These are phyloP conservation scores for Dipodomys ordii DNA, from an alignment of 2,113 vertebrate species.

Conservation along the genomic window DNA sequence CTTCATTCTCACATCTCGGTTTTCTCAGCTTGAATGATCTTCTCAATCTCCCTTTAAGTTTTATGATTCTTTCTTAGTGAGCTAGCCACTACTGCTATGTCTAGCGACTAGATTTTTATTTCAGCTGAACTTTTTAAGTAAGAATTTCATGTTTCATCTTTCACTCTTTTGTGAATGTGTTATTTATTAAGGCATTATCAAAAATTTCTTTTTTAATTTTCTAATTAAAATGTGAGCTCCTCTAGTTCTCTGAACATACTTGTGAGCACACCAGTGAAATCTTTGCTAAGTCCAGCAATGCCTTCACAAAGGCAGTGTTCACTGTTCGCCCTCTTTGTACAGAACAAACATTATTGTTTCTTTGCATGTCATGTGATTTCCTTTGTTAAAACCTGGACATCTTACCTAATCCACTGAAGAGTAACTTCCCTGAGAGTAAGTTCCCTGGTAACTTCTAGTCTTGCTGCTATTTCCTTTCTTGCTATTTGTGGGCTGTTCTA, in stretches of 20 bases:
- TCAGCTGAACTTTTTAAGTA: background rate
- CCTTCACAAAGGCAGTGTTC: background rate
- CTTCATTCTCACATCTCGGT: background rate
- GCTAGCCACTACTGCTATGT: background rate
- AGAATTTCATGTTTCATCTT: background rate
- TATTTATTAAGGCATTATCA: background rate
- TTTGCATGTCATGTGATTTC: too few species aligned
- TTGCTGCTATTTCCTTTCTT: too few species aligned
- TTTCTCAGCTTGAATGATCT: background rate
- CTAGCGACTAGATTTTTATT: background rate
- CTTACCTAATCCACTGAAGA: too few species aligned
- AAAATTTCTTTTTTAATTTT: background rate
- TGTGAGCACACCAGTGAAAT: background rate
- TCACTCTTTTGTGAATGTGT: background rate
- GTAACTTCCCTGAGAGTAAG: too few species aligned
- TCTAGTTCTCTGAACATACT: background rate
- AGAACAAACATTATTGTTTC: too few species aligned
- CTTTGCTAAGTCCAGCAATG: background rate
- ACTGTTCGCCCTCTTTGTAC: too few species aligned
- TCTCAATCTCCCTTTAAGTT: background rate
- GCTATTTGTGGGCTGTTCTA: too few species aligned
- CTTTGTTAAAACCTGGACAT: too few species aligned
- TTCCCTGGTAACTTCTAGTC: too few species aligned
- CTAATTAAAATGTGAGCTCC: background rate
- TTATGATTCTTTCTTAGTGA: background rate